Conservation (phyloP, 92 coral and sea anemone genomes). For the Desmophyllum pertusum region DNA sequence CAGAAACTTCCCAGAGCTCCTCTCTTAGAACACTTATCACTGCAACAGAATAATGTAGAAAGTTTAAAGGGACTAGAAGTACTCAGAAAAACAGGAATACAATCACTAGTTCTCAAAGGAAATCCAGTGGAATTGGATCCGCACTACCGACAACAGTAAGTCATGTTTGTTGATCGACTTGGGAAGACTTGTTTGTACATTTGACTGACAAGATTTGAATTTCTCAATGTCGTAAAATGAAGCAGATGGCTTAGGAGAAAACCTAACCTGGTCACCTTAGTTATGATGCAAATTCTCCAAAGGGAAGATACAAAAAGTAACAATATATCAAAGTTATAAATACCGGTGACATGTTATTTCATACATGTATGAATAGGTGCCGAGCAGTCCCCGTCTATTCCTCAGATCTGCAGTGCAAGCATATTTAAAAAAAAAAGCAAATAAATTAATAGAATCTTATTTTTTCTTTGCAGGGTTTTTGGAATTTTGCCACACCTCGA, state of each 20-base stretch:
- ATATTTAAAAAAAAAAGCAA: no score
- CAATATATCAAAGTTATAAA: no score
- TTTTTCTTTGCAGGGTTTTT: constrained; percentile 73
- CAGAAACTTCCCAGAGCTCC: constrained; percentile 95
- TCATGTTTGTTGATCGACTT: neutral
- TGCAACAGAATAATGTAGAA: constrained; percentile 88
- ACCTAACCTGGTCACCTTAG: no score
- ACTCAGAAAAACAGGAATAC: constrained; percentile 71
- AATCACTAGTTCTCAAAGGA: constrained; percentile 83
- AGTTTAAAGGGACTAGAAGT: constrained; percentile 79
- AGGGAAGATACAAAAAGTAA: no score
- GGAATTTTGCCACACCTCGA: constrained; percentile 77
- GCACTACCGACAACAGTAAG: constrained; percentile 87
- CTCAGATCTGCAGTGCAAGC: no score
- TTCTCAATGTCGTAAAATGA: no score
- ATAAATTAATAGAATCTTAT: neutral
- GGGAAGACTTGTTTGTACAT: neutral
- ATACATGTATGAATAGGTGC: no score
- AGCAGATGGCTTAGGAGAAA: neutral
- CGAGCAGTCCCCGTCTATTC: no score
- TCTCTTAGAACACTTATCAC: constrained; percentile 82
- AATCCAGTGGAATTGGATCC: constrained; percentile 94
- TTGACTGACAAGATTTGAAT: no score
- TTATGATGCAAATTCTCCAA: no score
- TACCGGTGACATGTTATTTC: no score